These are phyloP conservation scores for Acipenser oxyrinchus DNA, from an alignment of 2,797 vertebrate species.

Conservation along the genomic window DNA sequence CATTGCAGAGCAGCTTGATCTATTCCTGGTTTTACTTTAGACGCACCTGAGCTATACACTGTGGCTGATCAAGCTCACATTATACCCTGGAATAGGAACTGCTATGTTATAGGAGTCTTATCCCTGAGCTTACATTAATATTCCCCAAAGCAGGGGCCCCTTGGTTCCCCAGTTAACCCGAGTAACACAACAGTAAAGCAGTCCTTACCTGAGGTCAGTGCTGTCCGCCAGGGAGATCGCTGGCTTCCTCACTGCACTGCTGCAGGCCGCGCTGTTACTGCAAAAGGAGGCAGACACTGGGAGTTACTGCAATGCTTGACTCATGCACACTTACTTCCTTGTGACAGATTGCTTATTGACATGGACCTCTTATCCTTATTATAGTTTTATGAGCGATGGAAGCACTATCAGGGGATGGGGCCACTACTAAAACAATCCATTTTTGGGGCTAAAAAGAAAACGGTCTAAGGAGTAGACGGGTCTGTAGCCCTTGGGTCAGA, in stretches of 20 bases:
- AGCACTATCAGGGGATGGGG: too few relatives aligned
- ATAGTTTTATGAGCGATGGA: too few relatives aligned
- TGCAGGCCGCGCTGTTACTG: slow-evolving; percentile 95
- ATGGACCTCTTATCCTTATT: too few relatives aligned
- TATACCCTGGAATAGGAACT: neutral
- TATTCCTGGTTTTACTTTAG: too few relatives aligned
- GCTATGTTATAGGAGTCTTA: neutral
- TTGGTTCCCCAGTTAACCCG: neutral
- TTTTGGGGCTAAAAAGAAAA: too few relatives aligned
- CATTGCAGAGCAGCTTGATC: too few relatives aligned
- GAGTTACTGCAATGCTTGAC: neutral
- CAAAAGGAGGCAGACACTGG: neutral
- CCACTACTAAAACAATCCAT: too few relatives aligned
- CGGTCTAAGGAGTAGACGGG: too few relatives aligned
- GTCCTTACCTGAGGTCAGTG: slow-evolving; percentile 78
- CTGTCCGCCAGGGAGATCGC: slow-evolving; percentile 96
- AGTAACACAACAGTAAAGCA: neutral
- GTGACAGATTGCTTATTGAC: too few relatives aligned
- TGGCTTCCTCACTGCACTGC: slow-evolving; percentile 91
- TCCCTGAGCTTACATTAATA: neutral
- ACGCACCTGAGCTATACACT: too few relatives aligned
- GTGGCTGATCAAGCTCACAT: neutral
- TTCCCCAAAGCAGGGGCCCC: neutral
- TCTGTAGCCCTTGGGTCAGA: too few relatives aligned
- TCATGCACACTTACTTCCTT: neutral